These are phyloP conservation scores for Phyllostomus hastatus DNA, from an alignment of 2,113 vertebrate genomes.

Conservation along the genomic window DNA sequence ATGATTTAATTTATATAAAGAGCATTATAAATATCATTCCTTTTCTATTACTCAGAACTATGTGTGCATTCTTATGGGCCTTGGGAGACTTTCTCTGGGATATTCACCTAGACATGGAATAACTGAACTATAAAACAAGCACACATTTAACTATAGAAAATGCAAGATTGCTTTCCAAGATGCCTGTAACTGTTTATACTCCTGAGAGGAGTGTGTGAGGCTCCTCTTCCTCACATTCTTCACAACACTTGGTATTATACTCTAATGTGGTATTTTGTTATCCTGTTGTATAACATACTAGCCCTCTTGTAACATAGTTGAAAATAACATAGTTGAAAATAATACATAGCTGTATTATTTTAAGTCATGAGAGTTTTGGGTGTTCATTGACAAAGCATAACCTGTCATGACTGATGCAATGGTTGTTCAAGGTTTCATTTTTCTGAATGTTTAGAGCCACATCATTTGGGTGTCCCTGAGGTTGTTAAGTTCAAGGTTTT, in stretches of 20 bases:
- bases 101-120: not conserved
- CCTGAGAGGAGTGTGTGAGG: not conserved
- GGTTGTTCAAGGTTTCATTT: not conserved
- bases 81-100: not conserved
- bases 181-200: not conserved
- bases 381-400: not conserved
- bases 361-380: not conserved
- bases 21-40: not conserved
- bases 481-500: not conserved
- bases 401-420: not conserved
- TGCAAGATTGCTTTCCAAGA: not conserved
- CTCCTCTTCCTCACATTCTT: not conserved
- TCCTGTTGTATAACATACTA: not conserved
- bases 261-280: not conserved
- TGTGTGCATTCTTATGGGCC: not conserved
- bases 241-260: not conserved
- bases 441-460: not conserved
- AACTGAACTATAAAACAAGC: not conserved
- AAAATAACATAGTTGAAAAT: not conserved
- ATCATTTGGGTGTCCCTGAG: not conserved
- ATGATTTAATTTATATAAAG: not conserved
- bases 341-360: not conserved
- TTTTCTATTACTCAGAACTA: not conserved
- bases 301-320: not conserved
- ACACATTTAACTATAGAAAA: not conserved